A percentile compares a stretch with the other conserved stretches of the same genome.
These are phyloP conservation scores for Malurus melanocephalus DNA, from an alignment of 2,113 vertebrate genomes.

Conservation along the genomic window DNA sequence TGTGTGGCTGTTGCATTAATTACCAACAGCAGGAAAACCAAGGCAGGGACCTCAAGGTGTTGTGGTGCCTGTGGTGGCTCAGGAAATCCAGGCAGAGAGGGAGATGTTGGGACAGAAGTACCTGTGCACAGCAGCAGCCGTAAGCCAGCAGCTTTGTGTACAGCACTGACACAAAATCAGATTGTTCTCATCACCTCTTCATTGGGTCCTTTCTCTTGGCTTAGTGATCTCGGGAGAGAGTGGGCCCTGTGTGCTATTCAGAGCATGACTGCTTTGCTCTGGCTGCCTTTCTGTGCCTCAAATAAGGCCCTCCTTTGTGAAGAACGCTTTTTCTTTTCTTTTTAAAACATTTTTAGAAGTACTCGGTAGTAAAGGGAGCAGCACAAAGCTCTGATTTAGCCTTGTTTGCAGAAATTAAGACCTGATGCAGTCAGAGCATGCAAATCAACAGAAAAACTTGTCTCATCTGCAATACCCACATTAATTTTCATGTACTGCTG, in stretches of 20 bases:
- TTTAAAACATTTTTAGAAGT: not conserved
- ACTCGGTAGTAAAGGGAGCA: not conserved
- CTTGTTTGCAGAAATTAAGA: not conserved
- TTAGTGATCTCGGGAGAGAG: not conserved
- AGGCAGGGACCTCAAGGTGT: not conserved
- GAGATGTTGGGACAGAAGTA: not conserved
- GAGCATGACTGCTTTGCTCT: not conserved
- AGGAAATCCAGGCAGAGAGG: not conserved
- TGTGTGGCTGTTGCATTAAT: not conserved
- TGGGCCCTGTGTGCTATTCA: not conserved
- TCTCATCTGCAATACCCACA: not conserved
- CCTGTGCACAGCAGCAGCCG: rapidly evolving
- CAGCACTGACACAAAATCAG: not conserved
- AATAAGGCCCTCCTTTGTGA: not conserved
- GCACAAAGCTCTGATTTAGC: not conserved
- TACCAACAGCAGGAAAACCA: not conserved
- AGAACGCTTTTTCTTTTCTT: not conserved
- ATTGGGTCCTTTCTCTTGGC: not conserved
- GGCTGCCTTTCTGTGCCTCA: not conserved
- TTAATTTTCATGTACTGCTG: not conserved
- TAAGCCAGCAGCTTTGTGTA: not conserved
- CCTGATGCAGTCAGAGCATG: not conserved
- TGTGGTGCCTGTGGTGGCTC: not conserved
- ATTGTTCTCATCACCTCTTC: not conserved
- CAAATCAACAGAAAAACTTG: not conserved